Evolutionary conservation across 2,113 vertebrate species (phyloP), one percentile per base, ranked within the genome.

Genomic region (Hyaena hyaena): DNA sequence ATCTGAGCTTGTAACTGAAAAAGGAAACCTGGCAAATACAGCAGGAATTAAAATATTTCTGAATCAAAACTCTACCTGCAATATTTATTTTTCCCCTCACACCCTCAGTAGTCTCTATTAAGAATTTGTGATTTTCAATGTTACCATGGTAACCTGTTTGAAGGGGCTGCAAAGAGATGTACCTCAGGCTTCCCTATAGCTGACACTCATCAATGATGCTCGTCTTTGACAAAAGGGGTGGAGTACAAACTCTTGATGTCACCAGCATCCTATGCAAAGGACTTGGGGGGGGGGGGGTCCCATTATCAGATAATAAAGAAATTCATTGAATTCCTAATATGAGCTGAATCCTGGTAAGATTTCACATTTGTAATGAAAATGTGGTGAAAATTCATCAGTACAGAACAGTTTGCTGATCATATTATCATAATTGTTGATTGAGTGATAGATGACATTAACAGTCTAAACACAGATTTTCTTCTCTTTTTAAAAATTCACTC

Each of bases 351-450:
- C 76, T 92, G 43, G 80, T 92, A 96, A 89, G 68, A 96, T 85
- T 97, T 96, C 95, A 96, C 53, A 96, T 95, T 95, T 96, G 23
- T 95, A 96, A 98, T 97, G 94, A 97, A 98, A 98, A 94, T 35
- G 71, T 82, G 58, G 86, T 76, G 19, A 93, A 96, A 97, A 96
- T 84, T 58, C 45, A 85, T 96, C 65, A 92, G 95, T 92, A 96
- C 28, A 95, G 80, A 97, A 81, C 74, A 92, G 96, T 90, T 92
- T 96, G 83, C 96, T 92, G 90, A 97, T 98, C 95, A 84, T 94
- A 95, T 98, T 97, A 97, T 71, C 93, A 93, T 98, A 98, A 97
- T 96, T 97, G 63, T 96, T 97, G 96, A 95, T 80, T 97, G 97
- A 98, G 74, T 97, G 97, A 98, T 96, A 95, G 97, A 95, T 97